These are phyloP conservation scores for Ciona savignyi DNA, from an alignment of 23 tunicate species.

Conservation along the genomic window DNA sequence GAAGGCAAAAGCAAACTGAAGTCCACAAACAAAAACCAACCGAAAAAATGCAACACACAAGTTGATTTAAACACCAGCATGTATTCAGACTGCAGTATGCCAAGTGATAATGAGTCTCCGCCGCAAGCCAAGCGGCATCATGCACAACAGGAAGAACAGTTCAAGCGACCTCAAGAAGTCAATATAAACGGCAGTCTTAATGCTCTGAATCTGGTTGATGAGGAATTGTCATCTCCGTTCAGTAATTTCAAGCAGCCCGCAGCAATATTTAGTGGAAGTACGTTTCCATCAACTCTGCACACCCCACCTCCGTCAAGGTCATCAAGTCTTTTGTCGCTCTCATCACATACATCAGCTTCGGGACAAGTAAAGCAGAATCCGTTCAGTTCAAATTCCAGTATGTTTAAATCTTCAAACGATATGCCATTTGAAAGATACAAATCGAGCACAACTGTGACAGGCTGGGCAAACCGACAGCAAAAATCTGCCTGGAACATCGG, in stretches of 20 bases:
- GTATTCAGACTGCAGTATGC: constrained; percentile 27
- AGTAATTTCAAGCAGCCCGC: constrained; percentile 3
- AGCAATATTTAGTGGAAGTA: background rate
- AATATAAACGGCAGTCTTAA: constrained; percentile 33
- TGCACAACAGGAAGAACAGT: no score
- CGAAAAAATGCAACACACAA: no score
- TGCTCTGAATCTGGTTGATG: constrained; percentile 35
- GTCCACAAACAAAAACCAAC: no score
- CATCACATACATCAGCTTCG: constrained; percentile 14
- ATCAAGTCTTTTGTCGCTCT: constrained; percentile 40
- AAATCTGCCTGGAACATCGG: background rate
- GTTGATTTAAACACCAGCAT: no score
- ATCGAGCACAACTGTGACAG: constrained; percentile 3
- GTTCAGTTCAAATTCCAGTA: background rate
- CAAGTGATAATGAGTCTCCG: constrained; percentile 16
- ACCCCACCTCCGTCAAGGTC: constrained; percentile 68
- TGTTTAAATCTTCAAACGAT: constrained; percentile 1
- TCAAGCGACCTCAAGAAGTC: no score
- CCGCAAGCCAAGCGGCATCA: constrained; percentile 6
- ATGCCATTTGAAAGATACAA: constrained; percentile 32
- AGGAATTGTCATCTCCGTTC: background rate
- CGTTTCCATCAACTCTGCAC: constrained; percentile 31
- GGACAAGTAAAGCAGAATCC: background rate
- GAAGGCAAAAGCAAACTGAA: no score
- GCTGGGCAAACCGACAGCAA: background rate